Evolutionary conservation across 2,888 invertebrate genomes (phyloP).

Genomic region (Nycteola revayana): DNA sequence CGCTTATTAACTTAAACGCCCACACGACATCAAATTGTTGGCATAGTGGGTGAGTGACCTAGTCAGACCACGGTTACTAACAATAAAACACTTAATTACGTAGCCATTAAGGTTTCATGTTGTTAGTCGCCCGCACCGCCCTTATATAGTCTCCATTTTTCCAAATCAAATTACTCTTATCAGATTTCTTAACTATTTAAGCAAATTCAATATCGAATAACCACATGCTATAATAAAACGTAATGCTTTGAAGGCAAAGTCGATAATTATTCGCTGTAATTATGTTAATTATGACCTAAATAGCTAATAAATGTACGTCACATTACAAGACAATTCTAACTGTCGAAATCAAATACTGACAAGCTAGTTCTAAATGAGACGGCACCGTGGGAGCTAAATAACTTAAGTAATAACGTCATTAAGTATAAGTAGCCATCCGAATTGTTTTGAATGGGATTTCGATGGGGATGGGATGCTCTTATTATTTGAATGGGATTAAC

Average conservation of each 20-base stretch:
- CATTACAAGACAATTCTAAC: slow-evolving; percentile 20
- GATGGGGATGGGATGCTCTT: too few species aligned
- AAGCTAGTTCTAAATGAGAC: slow-evolving; percentile 17
- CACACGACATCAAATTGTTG: slow-evolving; percentile 28
- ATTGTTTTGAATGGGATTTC: too few species aligned
- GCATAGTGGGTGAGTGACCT: slow-evolving; percentile 44
- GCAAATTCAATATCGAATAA: neutral
- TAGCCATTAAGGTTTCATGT: slow-evolving; percentile 27
- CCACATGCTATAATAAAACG: slow-evolving; percentile 12
- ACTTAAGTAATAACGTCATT: too few species aligned
- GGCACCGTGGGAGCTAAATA: slow-evolving; percentile 29
- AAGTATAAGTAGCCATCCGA: too few species aligned
- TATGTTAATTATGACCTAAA: slow-evolving; percentile 33
- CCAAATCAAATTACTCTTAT: slow-evolving; percentile 13
- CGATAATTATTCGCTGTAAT: slow-evolving; percentile 15
- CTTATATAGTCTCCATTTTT: slow-evolving; percentile 12
- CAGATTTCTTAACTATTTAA: slow-evolving; percentile 11
- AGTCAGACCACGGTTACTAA: slow-evolving; percentile 31
- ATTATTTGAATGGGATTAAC: too few species aligned
- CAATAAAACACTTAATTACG: slow-evolving; percentile 41
- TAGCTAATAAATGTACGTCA: slow-evolving; percentile 20
- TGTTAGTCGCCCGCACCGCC: slow-evolving; percentile 15
- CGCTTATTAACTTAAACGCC: slow-evolving; percentile 30
- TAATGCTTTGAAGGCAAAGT: slow-evolving; percentile 17
- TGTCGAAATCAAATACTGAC: slow-evolving; percentile 28